Conservation (phyloP, 2,113 vertebrate species). For the Cepphus grylle region DNA sequence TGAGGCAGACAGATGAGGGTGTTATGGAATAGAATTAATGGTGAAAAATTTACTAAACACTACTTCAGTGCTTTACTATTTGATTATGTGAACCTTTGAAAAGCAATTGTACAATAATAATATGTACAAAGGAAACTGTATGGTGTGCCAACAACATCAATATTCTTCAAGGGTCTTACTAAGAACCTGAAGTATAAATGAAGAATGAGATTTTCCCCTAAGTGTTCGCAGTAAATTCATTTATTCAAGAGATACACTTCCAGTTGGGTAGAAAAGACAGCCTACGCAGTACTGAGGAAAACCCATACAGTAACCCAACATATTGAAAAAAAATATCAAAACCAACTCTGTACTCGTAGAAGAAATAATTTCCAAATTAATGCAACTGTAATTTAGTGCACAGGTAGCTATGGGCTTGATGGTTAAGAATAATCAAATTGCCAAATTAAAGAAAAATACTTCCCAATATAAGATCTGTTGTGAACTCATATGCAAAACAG, state of each 20-base stretch:
- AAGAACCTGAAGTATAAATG: constrained; percentile 8
- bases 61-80: not conserved
- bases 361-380: not conserved
- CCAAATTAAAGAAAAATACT: not conserved
- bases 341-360: not conserved
- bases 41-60: constrained; percentile 38
- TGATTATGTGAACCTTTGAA: constrained; percentile 33
- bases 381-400: not conserved
- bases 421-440: not conserved
- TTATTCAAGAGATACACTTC: not conserved
- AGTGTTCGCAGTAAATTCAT: constrained; percentile 16
- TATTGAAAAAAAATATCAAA: not conserved
- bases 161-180: constrained; percentile 24
- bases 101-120: constrained; percentile 29
- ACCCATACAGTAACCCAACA: not conserved
- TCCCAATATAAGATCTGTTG: not conserved
- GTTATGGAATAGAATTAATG: constrained; percentile 21
- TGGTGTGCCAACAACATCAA: not conserved
- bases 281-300: not conserved
- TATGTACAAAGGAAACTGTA: not conserved
- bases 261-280: not conserved
- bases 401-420: not conserved
- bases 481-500: not conserved
- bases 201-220: constrained; percentile 10
- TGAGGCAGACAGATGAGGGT: not conserved